Evolutionary conservation across 2,797 vertebrate species (phyloP).

Genomic region (Vultur gryphus): DNA sequence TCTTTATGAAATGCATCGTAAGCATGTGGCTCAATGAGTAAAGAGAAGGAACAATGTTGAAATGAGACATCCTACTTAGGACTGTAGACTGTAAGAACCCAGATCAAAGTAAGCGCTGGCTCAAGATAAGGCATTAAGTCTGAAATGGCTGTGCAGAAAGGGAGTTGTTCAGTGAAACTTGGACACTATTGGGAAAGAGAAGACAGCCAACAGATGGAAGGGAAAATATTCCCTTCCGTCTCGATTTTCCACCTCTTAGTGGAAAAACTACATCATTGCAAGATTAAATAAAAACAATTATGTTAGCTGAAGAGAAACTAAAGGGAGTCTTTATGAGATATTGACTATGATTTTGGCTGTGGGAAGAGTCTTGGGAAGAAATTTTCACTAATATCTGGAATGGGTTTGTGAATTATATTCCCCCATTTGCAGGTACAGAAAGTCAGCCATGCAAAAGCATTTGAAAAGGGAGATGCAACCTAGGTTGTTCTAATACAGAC

Average conservation of each 20-base stretch:
- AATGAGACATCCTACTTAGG: neutral
- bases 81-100: neutral
- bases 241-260: conserved; percentile 15
- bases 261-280: conserved; percentile 22
- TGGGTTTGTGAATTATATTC: neutral
- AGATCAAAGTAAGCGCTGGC: neutral
- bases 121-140: neutral
- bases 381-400: neutral
- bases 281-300: conserved; percentile 22
- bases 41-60: neutral
- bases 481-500: neutral
- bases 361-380: neutral
- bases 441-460: neutral
- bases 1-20: neutral
- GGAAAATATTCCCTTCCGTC: neutral
- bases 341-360: neutral
- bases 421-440: neutral
- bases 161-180: conserved; percentile 23
- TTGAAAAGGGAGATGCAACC: neutral
- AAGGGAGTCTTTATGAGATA: neutral
- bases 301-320: conserved; percentile 6
- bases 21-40: neutral
- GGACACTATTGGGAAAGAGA: neutral
- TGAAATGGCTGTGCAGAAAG: neutral
- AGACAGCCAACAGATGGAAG: neutral